These are phyloP conservation scores for Nasalis larvatus DNA, from an alignment of 2,113 vertebrate genomes.

Conservation along the genomic window DNA sequence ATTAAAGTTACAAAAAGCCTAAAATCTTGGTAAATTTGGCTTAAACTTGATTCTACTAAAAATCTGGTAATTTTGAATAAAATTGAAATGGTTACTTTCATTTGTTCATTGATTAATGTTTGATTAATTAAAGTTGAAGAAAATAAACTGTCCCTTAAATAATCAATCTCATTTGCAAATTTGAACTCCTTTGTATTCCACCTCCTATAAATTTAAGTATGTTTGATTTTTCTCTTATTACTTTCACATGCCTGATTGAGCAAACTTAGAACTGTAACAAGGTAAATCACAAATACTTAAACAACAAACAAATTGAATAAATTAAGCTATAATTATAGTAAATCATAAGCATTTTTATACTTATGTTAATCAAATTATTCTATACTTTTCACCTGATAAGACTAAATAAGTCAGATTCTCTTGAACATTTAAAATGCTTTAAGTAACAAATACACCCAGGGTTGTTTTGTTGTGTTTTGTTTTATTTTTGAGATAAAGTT, in stretches of 20 bases:
- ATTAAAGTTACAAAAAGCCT: neutral
- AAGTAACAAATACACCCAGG: neutral
- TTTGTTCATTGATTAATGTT: neutral
- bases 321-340: neutral
- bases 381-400: neutral
- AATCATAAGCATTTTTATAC: neutral
- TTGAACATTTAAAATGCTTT: neutral
- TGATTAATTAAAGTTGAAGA: conserved; percentile 8
- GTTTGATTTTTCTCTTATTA: neutral
- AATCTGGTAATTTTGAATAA: conserved; percentile 13
- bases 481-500: no score
- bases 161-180: neutral
- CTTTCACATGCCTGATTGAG: neutral
- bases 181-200: conserved; percentile 21
- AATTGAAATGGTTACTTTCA: neutral
- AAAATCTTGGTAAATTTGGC: neutral
- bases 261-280: neutral
- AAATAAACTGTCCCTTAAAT: neutral
- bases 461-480: neutral
- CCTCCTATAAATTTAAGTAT: neutral
- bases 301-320: neutral
- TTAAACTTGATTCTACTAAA: conserved; percentile 19
- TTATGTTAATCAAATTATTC: neutral
- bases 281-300: neutral
- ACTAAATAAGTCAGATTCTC: neutral